phyloP scores from a whole-genome alignment of 1,140 invertebrate genomes.

The Ceratitis capitata region DNA sequence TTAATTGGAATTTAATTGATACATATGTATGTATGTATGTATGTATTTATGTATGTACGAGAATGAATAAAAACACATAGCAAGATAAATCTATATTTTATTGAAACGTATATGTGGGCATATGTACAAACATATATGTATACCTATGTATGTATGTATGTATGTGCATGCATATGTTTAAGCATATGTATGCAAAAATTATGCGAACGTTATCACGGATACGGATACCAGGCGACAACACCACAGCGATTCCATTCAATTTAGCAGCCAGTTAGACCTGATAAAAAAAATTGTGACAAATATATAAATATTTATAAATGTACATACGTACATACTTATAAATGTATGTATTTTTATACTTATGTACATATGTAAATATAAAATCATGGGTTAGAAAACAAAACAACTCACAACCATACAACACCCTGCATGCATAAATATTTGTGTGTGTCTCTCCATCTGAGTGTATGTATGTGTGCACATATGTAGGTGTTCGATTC shows the following conservation, averaged over 20 bases:
- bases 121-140: background rate
- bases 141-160: background rate
- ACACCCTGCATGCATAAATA: background rate
- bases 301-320: background rate
- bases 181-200: background rate
- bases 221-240: background rate
- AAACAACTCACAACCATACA: background rate
- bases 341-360: background rate
- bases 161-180: too few species aligned
- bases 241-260: background rate
- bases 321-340: background rate
- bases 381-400: background rate
- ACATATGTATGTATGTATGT: background rate
- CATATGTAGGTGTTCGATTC: background rate
- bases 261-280: conserved; percentile 26
- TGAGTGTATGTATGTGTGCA: background rate
- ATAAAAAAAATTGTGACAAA: conserved; percentile 1
- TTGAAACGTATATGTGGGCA: background rate
- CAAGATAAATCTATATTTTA: background rate
- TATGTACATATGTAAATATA: background rate
- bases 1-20: background rate
- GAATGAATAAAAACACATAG: background rate
- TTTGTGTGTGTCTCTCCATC: background rate
- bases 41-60: background rate
- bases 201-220: background rate